Conservation (phyloP, 30 jellyfish, hydroid and myxozoan species). For the Hydractinia echinata region DNA sequence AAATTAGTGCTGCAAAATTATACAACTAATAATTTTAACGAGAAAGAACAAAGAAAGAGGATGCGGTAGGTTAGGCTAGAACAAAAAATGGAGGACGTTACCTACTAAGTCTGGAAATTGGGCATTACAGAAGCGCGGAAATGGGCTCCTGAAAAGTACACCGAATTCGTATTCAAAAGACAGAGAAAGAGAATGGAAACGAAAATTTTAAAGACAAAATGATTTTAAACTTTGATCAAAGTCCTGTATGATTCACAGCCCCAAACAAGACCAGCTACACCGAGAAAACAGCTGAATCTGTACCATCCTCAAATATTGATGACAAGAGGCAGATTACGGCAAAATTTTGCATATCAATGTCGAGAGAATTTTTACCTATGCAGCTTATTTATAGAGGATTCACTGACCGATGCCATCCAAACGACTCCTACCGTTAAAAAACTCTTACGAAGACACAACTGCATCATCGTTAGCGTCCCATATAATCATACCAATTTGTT, state of each 20-base stretch:
- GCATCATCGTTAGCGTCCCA: too few species aligned
- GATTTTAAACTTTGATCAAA: constrained; percentile 5
- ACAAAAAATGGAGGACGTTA: too few species aligned
- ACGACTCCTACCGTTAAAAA: too few species aligned
- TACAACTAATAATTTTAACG: too few species aligned
- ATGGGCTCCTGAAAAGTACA: constrained; percentile 36
- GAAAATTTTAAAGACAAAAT: constrained; percentile 23
- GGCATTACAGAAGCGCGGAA: constrained; percentile 32
- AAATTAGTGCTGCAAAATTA: too few species aligned
- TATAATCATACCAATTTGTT: too few species aligned
- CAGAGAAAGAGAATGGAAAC: constrained; percentile 46
- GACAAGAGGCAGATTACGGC: constrained; percentile 49
- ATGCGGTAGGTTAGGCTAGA: too few species aligned
- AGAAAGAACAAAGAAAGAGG: too few species aligned
- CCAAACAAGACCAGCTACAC: constrained; percentile 49
- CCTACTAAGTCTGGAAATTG: too few species aligned
- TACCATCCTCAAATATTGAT: constrained; percentile 43
- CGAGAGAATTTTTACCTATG: too few species aligned
- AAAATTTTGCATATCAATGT: constrained; percentile 38
- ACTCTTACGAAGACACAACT: too few species aligned
- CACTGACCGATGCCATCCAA: constrained; percentile 51
- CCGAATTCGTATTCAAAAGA: constrained; percentile 23
- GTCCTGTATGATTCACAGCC: neutral
- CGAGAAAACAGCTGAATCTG: constrained; percentile 31
- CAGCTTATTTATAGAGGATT: constrained; percentile 46